phyloP scores from a whole-genome alignment of 2,888 invertebrate species.

The Tetramorium bicarinatum region DNA sequence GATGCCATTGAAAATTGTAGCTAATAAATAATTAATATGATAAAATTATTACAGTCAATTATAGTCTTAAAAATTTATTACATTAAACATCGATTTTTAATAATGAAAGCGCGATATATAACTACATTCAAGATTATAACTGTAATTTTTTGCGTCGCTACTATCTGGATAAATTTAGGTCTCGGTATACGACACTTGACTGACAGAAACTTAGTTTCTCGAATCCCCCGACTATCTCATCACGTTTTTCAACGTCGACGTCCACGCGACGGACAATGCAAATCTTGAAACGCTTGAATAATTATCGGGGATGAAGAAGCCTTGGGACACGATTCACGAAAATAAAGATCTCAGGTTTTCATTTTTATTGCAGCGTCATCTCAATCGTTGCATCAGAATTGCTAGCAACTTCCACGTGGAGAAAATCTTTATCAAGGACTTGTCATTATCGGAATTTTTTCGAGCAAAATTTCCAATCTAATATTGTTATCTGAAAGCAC shows the following conservation, averaged over 20 bases:
- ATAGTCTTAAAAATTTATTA: background rate
- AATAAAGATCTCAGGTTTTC: conserved; percentile 3
- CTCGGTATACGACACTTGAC: background rate
- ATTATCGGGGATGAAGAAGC: background rate
- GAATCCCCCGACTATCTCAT: conserved; percentile 8
- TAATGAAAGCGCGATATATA: background rate
- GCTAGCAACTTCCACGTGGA: background rate
- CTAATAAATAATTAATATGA: background rate
- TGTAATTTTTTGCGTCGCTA: background rate
- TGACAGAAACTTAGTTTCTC: conserved; percentile 14
- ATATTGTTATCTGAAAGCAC: background rate
- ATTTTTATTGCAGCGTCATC: conserved; percentile 18
- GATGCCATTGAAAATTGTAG: background rate
- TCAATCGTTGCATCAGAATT: conserved; percentile 25
- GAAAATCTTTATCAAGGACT: background rate
- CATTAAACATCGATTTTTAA: background rate
- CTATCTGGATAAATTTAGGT: background rate
- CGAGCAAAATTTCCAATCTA: background rate
- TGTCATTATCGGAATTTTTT: conserved; percentile 5
- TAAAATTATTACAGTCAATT: background rate
- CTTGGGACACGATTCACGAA: background rate
- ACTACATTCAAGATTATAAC: background rate
- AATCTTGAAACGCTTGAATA: conserved; percentile 4
- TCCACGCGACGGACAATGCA: background rate
- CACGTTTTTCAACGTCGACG: conserved; percentile 6